Evolutionary conservation across 2,797 vertebrate species (phyloP), one percentile per base, ranked within the genome.

Genomic region (Aplochiton taeniatus): DNA sequence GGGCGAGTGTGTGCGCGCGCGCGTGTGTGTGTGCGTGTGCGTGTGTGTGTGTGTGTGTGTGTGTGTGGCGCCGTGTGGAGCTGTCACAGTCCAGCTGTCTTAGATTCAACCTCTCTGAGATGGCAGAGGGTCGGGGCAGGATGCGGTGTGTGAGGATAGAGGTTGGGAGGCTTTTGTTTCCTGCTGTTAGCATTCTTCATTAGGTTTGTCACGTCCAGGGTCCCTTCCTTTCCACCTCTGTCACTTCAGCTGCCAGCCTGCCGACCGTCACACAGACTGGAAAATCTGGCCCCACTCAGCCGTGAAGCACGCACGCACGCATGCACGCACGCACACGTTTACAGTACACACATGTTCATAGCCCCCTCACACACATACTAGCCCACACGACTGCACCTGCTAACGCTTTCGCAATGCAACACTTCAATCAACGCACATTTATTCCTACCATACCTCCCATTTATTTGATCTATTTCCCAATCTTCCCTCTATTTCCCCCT

Each of bases 141-240:
- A 3, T 17, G 11, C 41, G 67, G 46, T 45, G 16, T 51, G 31
- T 14, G 46, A 45, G 63, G 66, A 71, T 65, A 17, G 46, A 45
- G 63, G 66, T 73, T 65, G 50, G 56, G 57, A 57, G 55, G 49
- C 16, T 53, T 64, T 62, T 74, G 18, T 72, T n/a, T 52, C 8
- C 20, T 45, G 19, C 65, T 56, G 19, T 68, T 31, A 68, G 57
- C 57, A 18, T 65, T 69, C 14, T 12, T 74, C 65, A 75, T 73
- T 69, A 63, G 72, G 51, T 19, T 2, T 66, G 69, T 65, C 67
- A 61, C 17, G 53, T 63, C 47, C n/a, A 20, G 69, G 19, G 41
- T 66, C 16, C 45, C 66, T n/a, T 61, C 68, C 55, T 42, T 65
- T 8, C 49, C 19, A 16, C 68, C 63, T 69, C 57, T 43, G 58